Evolutionary conservation across 1,140 invertebrate genomes (phyloP), one percentile per base, ranked within the genome.

Genomic region (Drosophila guanche): DNA sequence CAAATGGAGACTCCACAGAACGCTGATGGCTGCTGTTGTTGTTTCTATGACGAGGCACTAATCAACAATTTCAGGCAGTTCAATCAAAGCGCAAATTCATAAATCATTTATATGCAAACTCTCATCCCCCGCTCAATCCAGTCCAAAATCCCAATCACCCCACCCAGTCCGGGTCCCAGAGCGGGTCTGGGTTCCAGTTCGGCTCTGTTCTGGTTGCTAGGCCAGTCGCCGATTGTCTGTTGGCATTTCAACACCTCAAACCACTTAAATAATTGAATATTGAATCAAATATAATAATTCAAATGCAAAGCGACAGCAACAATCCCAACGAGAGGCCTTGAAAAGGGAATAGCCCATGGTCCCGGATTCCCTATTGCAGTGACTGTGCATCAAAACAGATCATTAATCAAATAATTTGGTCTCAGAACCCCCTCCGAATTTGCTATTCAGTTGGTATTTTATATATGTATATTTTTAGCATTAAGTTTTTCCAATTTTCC

Each of bases 231-330:
- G 69, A 40, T 68, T 85, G 78, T 76, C 80, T 73, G 72, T 58
- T 51, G 58, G 77, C 77, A 81, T 81, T 86, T 86, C 83, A 75
- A 86, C 81, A 86, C 81, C 81, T 86, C 81, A 88, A 86, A 86
- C 81, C 84, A 88, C 73, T 81, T 88, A 75, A 86, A 86, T 86
- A 86, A 86, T 86, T 86, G 83, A 86, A 86, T 86, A 86, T 78
- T 81, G 81, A 86, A 86, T 86, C 81, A 86, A 86, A 86, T 88
- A 81, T 86, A 86, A 86, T 86, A 83, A 86, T 86, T 86, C 83
- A 86, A 86, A 86, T 86, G 74, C 83, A 78, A 88, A 85, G 68
- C 80, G 67, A 69, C 33, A 41, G 50, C 69, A 40, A 54, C 78
- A 79, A 60, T 67, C 52, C 14, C 58, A 67, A 46, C 56, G 56